phyloP scores from a whole-genome alignment of 2,888 invertebrate genomes.

The Dolomedes plantarius region DNA sequence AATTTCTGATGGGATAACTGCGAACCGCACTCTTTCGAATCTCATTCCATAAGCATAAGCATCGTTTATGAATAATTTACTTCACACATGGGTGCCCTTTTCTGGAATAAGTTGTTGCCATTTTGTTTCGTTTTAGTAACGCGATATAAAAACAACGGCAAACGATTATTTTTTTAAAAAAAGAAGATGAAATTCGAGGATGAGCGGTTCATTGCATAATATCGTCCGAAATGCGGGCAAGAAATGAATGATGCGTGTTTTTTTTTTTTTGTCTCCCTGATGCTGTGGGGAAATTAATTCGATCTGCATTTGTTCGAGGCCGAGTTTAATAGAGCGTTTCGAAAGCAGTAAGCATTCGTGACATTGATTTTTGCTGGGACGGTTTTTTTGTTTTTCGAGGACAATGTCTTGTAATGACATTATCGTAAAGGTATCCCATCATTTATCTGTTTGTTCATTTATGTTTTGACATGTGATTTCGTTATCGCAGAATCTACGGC shows the following conservation, averaged over 20 bases:
- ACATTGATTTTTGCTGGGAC: background rate
- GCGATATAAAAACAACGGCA: too few relatives aligned
- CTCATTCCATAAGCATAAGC: too few relatives aligned
- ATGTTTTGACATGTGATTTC: background rate
- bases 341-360: background rate
- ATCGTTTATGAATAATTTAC: too few relatives aligned
- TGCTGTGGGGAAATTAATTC: background rate
- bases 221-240: background rate
- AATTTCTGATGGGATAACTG: too few relatives aligned
- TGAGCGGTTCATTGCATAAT: background rate
- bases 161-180: too few relatives aligned
- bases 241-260: background rate
- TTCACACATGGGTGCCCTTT: too few relatives aligned
- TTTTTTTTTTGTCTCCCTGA: too few relatives aligned
- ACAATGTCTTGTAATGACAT: background rate
- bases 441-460: background rate
- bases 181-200: background rate
- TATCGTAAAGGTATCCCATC: background rate
- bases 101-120: too few relatives aligned
- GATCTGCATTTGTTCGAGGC: background rate
- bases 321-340: slow-evolving; percentile 8
- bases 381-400: background rate
- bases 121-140: too few relatives aligned
- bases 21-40: too few relatives aligned
- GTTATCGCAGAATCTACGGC: too few relatives aligned